Conservation (phyloP, 2,113 vertebrate species). For the Lota lota region DNA sequence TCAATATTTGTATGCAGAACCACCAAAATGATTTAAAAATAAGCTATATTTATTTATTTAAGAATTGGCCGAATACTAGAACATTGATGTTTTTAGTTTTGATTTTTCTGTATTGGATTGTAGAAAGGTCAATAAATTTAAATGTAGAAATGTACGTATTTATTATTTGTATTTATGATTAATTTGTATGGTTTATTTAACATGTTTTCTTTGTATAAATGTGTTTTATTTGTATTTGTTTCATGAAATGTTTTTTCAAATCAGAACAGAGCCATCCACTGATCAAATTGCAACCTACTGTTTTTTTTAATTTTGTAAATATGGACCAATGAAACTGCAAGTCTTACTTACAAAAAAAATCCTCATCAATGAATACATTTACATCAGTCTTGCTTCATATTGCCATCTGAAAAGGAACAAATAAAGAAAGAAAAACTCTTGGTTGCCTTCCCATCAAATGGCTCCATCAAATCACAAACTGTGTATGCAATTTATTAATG, state of each 20-base stretch:
- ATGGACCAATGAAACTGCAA: too few species aligned
- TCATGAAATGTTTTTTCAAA: neutral
- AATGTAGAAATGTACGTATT: constrained; percentile 15
- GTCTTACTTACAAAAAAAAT: too few species aligned
- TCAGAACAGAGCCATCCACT: too few species aligned
- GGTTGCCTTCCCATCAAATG: too few species aligned
- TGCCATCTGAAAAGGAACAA: neutral
- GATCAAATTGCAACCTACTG: too few species aligned
- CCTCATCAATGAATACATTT: too few species aligned
- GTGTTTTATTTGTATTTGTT: neutral
- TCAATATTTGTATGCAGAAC: constrained; percentile 47
- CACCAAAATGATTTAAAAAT: too few species aligned
- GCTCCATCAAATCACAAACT: neutral
- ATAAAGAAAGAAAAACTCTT: neutral
- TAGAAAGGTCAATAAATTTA: constrained; percentile 27
- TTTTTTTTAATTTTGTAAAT: too few species aligned
- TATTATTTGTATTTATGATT: constrained; percentile 1
- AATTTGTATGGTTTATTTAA: neutral
- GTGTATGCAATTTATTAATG: neutral
- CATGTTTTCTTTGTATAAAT: neutral
- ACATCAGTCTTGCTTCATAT: too few species aligned
- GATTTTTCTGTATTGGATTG: constrained; percentile 13
- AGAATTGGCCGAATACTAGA: too few species aligned
- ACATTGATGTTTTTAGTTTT: too few species aligned
- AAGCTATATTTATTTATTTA: too few species aligned